Base-by-base conservation (phyloP, 30 jellyfish, hydroid and myxozoan species). In the Phacellophora camtschatica region DNA sequence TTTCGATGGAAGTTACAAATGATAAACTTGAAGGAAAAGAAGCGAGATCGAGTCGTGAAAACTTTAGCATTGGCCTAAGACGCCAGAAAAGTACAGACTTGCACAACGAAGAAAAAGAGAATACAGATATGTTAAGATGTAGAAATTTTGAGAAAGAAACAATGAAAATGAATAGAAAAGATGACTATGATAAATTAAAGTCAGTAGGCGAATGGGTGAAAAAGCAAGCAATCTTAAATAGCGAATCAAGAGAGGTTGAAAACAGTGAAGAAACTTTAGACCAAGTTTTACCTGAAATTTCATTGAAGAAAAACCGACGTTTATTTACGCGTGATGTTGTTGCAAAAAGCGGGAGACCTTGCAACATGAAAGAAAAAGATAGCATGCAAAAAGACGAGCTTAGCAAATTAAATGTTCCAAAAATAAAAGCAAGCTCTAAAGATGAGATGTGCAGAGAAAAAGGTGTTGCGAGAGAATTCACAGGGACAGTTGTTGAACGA, bases 131-230 rank as follows among this genome's bases (percentile, higher is more conserved):
- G 4, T 23, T 16, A 10, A 16, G n/a, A 7, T 23, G 20, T 16
- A 46, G 2, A 16, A 28, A 28, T 0, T 11, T 16, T 16, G 2
- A 46, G 20, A 11, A 46, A 16, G 61, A 46, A 11, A 11, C n/a
- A 23, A 2, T 1, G 27, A 11, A 28, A 9, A 28, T 16, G 28
- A 46, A 46, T 46, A 51, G 20, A 30, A 24, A 5, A 23, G 71
- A 32, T 23, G 53, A 49, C 11, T 22, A 3, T 0, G 72, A 48
- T 15, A 71, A 71, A 48, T 46, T 71, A 71, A 31, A 53, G 18
- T 20, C 71, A 22, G 84, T 71, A 5, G 19, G 69, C 35, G 36
- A 49, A 18, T 71, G 84, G 84, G 71, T 71, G 24, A 27, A 71
- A 50, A 46, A 50, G 36, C 84, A 71, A 51, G 22, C 71, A 7